Conservation (phyloP, 2,113 vertebrate species). For the Psittacula cyanocephala region DNA sequence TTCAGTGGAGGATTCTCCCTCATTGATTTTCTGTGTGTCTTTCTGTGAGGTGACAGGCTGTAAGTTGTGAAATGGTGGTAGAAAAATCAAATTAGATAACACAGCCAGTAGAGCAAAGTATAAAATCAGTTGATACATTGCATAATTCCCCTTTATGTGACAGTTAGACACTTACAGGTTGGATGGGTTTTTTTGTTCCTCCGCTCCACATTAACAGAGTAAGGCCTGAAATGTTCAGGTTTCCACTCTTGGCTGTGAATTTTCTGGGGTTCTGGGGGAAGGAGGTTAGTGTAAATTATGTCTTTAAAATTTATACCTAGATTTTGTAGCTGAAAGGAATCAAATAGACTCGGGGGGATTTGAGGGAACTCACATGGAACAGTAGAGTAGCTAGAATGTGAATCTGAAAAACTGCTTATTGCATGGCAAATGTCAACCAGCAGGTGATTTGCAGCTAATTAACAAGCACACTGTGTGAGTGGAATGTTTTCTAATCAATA, state of each 20-base stretch:
- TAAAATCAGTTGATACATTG: background rate
- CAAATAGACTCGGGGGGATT: background rate
- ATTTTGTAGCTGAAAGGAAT: conserved; percentile 2
- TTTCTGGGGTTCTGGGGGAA: background rate
- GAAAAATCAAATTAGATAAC: background rate
- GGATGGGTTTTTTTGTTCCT: background rate
- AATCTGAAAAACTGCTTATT: conserved; percentile 49
- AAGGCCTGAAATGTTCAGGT: background rate
- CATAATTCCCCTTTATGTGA: background rate
- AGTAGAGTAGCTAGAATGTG: background rate
- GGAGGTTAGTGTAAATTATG: background rate
- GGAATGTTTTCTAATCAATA: conserved; percentile 21
- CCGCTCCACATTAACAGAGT: background rate
- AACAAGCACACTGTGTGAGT: background rate
- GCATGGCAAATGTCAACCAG: conserved; percentile 41
- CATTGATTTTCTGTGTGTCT: background rate
- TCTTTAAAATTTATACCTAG: background rate
- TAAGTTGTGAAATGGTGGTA: background rate
- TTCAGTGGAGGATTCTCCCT: background rate
- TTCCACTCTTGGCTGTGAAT: background rate
- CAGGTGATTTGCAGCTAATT: conserved; percentile 41
- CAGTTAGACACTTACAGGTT: background rate
- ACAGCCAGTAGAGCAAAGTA: background rate
- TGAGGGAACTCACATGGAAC: background rate
- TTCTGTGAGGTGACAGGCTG: background rate